A percentile compares a stretch with the other conserved stretches of the same genome.
phyloP scores from a whole-genome alignment of 2,888 invertebrate genomes.

The Cantharis lateralis region DNA sequence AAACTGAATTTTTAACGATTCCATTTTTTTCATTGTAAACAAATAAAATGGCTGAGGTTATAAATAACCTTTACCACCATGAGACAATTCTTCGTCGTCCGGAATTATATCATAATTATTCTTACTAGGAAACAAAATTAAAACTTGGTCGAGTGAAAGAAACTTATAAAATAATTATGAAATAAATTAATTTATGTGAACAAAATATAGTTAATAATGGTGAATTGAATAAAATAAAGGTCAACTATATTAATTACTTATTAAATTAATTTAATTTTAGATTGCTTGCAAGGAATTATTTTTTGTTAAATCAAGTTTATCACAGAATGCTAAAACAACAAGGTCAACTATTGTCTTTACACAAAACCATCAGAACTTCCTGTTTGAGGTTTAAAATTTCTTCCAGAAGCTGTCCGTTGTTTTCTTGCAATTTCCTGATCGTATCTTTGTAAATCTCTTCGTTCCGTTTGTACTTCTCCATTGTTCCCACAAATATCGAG shows the following conservation, averaged over 20 bases:
- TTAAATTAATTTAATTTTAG: neutral
- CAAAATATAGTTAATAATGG: too few species aligned
- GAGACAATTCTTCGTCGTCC: too few species aligned
- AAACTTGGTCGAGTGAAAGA: too few species aligned
- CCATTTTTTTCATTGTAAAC: too few species aligned
- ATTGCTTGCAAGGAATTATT: neutral
- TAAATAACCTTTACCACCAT: too few species aligned
- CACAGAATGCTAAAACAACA: neutral
- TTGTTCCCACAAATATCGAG: neutral
- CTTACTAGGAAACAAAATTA: too few species aligned
- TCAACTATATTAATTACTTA: too few species aligned
- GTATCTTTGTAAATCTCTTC: conserved; percentile 28
- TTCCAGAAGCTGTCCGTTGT: conserved; percentile 22
- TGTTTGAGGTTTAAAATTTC: conserved; percentile 25
- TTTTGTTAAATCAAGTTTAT: neutral
- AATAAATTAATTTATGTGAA: too few species aligned
- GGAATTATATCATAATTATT: too few species aligned
- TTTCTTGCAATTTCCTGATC: conserved; percentile 27
- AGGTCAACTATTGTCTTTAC: neutral
- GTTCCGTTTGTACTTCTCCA: conserved; percentile 25
- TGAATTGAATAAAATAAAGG: too few species aligned
- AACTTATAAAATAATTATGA: too few species aligned
- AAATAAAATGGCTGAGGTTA: too few species aligned
- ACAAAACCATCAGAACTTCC: conserved; percentile 2
- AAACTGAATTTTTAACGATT: neutral